Evolutionary conservation across 2,797 vertebrate genomes (phyloP), one percentile per base, ranked within the genome.

Genomic region (Brachymystax lenok): DNA sequence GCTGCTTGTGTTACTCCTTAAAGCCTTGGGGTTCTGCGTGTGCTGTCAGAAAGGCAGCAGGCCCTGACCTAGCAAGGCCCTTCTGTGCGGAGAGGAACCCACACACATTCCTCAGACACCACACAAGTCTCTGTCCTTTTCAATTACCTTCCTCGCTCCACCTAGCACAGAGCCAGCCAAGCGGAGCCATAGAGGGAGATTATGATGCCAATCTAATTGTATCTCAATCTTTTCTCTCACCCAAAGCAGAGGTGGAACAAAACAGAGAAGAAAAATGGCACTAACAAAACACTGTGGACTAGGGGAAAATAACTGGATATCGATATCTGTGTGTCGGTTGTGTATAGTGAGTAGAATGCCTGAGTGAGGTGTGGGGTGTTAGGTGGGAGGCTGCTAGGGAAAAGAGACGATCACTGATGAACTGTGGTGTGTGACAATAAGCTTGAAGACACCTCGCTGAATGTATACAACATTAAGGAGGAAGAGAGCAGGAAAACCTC

Each of bases 201-300:
- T 88, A 86, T 83, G 80, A 84, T 77, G 82, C 79, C 75, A 86
- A 73, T 76, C 59, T 28, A 86, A 87, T 80, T 87, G 81, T 80
- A 85, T 86, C 85, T 88, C 74, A 85, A 82, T 85, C 76, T 84
- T 87, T 84, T 54, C 75, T 83, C 79, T 84, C 84, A 81, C 75
- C 81, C 75, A 71, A 83, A 80, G 81, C 82, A 75, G 78, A 82
- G 77, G 71, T 76, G 84, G 77, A 80, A 84, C 80, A 79, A 82
- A 85, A 82, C 51, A 76, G 70, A 77, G 78, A 63, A 66, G 77
- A 80, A 83, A 79, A 80, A 72, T 70, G 74, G 78, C 74, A 71
- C 69, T 28, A 74, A 54, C 51, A 81, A 81, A 83, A 80, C 84
- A 84, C 79, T 75, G 72, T 80, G 76, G 78, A 76, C 54, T n/a